Conservation (phyloP, 2,113 vertebrate genomes). For the Lepus americanus region DNA sequence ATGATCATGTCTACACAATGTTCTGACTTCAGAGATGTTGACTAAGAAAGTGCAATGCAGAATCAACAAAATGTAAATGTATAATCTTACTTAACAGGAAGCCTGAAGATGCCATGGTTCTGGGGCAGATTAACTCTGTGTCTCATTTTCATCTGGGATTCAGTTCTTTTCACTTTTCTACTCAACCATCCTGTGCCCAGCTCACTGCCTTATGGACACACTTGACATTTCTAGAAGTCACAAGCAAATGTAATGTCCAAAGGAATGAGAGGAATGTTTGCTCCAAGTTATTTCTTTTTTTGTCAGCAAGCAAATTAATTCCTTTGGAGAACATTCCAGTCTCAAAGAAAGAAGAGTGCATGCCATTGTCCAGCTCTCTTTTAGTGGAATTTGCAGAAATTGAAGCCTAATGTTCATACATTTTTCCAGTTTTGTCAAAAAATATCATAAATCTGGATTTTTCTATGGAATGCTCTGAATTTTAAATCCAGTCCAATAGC, state of each 20-base stretch:
- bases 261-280: not conserved
- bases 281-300: not conserved
- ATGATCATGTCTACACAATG: not conserved
- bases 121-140: not conserved
- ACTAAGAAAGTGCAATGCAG: not conserved
- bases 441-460: not conserved
- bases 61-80: constrained; percentile 19
- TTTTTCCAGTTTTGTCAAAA: constrained; percentile 4
- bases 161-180: not conserved
- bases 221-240: not conserved
- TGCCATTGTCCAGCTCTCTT: not conserved
- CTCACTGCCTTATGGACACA: not conserved
- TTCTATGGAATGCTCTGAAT: not conserved
- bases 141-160: not conserved
- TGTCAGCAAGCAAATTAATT: not conserved
- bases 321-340: not conserved
- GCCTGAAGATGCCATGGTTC: not conserved
- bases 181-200: not conserved
- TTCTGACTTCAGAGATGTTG: constrained; percentile 16
- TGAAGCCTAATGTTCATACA: not conserved
- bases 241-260: not conserved
- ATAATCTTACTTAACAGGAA: not conserved
- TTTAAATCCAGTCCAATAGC: not conserved
- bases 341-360: not conserved
- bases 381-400: not conserved